phyloP scores from a whole-genome alignment of 2,888 invertebrate species.

The Strigamia maritima region DNA sequence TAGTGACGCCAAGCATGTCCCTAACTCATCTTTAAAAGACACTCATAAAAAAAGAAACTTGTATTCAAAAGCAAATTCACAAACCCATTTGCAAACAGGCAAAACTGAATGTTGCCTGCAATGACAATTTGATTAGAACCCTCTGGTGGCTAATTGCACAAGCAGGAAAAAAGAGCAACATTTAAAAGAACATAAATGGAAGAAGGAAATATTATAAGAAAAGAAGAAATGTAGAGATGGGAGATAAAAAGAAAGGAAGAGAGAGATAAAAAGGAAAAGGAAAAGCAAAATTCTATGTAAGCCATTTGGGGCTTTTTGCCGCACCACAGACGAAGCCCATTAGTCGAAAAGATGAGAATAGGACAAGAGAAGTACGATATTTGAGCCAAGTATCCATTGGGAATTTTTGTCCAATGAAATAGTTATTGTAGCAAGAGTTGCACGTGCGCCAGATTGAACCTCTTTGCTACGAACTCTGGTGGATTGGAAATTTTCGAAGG shows the following conservation, averaged over 20 bases:
- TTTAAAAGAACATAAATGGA: neutral
- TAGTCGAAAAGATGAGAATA: slow-evolving; percentile 7
- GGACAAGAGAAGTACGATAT: slow-evolving; percentile 4
- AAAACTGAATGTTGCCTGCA: neutral
- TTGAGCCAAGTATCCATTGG: slow-evolving; percentile 9
- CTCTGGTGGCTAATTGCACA: slow-evolving; percentile 15
- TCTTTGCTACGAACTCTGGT: neutral
- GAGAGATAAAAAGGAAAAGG: neutral
- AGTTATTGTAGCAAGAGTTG: neutral
- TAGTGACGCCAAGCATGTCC: too few species aligned
- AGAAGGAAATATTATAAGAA: too few species aligned
- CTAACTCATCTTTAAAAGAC: too few species aligned
- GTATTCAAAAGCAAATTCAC: too few species aligned
- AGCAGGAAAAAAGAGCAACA: neutral
- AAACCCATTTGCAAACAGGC: neutral
- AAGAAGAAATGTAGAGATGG: too few species aligned
- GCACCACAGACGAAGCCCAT: slow-evolving; percentile 7
- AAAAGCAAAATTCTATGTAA: neutral
- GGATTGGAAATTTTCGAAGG: neutral
- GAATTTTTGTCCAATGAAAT: slow-evolving; percentile 9
- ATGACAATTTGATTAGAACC: slow-evolving; percentile 3
- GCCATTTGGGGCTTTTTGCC: slow-evolving; percentile 1
- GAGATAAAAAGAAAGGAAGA: neutral
- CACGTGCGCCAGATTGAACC: slow-evolving; percentile 15
- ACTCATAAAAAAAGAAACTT: too few species aligned